Evolutionary conservation across 2,797 vertebrate genomes (phyloP).

Genomic region (Cossypha heuglini): DNA sequence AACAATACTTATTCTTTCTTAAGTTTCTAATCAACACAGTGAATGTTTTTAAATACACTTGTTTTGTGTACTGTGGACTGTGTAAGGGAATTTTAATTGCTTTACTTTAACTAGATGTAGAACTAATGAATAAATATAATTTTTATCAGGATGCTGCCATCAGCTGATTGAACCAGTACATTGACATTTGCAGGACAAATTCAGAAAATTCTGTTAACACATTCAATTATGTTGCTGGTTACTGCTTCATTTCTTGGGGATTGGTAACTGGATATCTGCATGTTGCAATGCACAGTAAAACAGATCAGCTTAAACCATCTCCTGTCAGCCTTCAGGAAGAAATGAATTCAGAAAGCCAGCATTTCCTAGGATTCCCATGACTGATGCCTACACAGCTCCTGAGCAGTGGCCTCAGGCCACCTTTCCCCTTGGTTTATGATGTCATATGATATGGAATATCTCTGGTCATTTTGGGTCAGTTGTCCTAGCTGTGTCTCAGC

Average conservation of each 20-base stretch:
- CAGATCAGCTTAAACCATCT: background rate
- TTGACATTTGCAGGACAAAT: background rate
- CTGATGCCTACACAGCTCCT: background rate
- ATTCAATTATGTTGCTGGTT: background rate
- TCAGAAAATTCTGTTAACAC: background rate
- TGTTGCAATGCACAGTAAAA: background rate
- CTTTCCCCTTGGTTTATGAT: background rate
- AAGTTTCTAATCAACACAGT: background rate
- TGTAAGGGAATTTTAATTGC: conserved; percentile 18
- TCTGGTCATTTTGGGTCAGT: background rate
- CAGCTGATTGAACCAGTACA: background rate
- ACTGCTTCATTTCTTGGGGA: background rate
- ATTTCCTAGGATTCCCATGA: background rate
- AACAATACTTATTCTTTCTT: background rate
- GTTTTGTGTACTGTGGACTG: background rate
- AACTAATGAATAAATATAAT: background rate
- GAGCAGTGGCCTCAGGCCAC: background rate
- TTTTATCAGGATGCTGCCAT: background rate
- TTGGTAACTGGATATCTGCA: background rate
- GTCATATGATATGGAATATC: background rate
- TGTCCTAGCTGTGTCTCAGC: background rate
- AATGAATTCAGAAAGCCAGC: background rate
- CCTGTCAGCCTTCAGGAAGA: background rate
- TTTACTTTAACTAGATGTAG: background rate
- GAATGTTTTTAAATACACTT: background rate